Conservation (phyloP, 2,888 invertebrate species). For the Sarcophaga caerulescens region DNA sequence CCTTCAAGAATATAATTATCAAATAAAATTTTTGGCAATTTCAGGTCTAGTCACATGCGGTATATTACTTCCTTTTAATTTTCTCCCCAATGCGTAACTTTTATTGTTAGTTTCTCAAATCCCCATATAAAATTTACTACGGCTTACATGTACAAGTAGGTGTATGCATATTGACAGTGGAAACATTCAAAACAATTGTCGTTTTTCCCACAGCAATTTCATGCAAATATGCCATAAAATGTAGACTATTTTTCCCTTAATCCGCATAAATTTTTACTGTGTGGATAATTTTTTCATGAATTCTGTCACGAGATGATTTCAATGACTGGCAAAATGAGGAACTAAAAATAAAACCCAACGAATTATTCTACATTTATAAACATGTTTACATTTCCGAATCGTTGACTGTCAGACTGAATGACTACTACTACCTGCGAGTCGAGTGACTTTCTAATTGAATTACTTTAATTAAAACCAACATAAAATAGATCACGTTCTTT, state of each 20-base stretch:
- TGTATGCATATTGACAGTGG: not conserved
- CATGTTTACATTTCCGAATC: not conserved
- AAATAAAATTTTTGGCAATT: too few species aligned
- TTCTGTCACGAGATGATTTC: constrained; percentile 44
- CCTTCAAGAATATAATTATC: too few species aligned
- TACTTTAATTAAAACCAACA: not conserved
- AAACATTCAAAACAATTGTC: not conserved
- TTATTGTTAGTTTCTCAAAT: not conserved
- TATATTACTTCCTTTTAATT: too few species aligned
- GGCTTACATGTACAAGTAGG: not conserved
- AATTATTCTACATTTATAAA: not conserved
- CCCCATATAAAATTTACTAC: not conserved
- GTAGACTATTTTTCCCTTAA: constrained; percentile 7
- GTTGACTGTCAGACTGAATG: not conserved
- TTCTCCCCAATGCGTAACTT: too few species aligned
- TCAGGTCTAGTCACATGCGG: too few species aligned
- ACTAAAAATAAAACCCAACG: constrained; percentile 3
- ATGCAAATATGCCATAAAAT: constrained; percentile 35
- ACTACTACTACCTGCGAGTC: not conserved
- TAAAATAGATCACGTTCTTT: not conserved
- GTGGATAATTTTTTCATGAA: not conserved
- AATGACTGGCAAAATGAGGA: constrained; percentile 2
- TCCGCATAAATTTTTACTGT: not conserved
- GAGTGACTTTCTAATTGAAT: not conserved
- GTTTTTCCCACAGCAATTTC: constrained; percentile 13